phyloP scores from a whole-genome alignment of 1,140 invertebrate genomes.

The Ostrea denselamellosa region DNA sequence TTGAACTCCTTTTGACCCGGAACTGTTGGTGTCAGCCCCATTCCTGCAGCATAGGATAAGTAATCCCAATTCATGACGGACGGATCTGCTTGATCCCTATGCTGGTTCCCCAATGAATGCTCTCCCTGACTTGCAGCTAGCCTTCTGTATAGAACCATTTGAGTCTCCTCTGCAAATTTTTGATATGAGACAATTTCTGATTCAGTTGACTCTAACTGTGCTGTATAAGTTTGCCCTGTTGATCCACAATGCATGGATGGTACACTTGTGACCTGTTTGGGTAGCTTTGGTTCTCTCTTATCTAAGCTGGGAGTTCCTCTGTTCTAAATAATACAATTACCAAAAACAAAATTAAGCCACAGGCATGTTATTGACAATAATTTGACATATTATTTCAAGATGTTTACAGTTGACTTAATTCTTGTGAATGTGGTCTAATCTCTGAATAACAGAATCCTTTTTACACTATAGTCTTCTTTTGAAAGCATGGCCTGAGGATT shows the following conservation, averaged over 20 bases:
- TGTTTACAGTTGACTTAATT: not conserved
- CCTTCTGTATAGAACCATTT: not conserved
- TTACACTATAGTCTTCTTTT: not conserved
- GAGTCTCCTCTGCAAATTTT: not conserved
- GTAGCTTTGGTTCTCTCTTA: slow-evolving; percentile 21
- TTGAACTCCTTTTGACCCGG: not conserved
- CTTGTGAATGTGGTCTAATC: not conserved
- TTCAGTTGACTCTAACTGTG: not conserved
- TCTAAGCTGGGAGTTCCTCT: slow-evolving; percentile 23
- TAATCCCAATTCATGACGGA: slow-evolving; percentile 16
- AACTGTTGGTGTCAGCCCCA: slow-evolving; percentile 13
- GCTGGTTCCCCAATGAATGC: not conserved
- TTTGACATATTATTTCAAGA: too few species aligned
- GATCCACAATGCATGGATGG: not conserved
- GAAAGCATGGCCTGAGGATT: not conserved
- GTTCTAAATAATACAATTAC: not conserved
- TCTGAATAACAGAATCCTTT: not conserved
- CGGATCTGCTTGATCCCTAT: not conserved
- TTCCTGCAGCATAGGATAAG: not conserved
- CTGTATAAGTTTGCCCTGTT: not conserved
- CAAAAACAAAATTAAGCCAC: not conserved
- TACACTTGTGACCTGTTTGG: not conserved
- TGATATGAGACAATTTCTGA: not conserved
- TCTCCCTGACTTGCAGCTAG: not conserved
- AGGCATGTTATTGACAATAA: not conserved